A percentile compares a stretch with the other conserved stretches of the same genome.
Conservation (phyloP, 2,888 invertebrate species). For the Lochmaea capreae region DNA sequence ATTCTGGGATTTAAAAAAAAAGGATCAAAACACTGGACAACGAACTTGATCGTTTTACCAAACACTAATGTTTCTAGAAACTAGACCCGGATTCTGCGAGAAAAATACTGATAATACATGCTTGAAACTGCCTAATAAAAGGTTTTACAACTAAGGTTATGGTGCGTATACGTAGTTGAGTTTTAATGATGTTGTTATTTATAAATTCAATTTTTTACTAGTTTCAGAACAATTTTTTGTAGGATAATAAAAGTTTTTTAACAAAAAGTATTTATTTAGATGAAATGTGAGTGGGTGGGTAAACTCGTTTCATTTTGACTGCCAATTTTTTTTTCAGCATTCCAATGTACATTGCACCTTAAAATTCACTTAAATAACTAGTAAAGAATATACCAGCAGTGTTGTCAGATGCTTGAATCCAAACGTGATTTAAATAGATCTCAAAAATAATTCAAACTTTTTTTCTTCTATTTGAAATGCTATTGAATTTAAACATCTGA, state of each 20-base stretch:
- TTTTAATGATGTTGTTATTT: not conserved
- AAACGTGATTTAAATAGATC: too few relatives aligned
- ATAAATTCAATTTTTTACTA: not conserved
- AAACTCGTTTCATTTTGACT: not conserved
- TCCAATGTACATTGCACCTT: not conserved
- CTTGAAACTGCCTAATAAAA: not conserved
- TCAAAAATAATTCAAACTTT: too few relatives aligned
- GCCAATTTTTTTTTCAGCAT: conserved; percentile 1
- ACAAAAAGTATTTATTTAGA: not conserved
- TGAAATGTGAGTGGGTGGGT: not conserved
- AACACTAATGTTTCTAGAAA: not conserved
- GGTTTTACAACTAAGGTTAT: not conserved
- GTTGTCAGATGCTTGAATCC: too few relatives aligned
- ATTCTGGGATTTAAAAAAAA: not conserved
- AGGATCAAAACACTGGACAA: not conserved
- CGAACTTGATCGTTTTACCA: not conserved
- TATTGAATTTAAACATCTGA: too few relatives aligned
- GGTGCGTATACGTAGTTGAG: not conserved
- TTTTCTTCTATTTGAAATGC: too few relatives aligned
- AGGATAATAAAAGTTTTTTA: not conserved
- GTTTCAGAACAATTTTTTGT: not conserved
- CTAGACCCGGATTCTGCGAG: not conserved
- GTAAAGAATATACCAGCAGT: too few relatives aligned
- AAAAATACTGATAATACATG: not conserved
- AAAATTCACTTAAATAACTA: not conserved